Percentiles rank a stretch among this genome's conserved stretches.
These are phyloP conservation scores for Odontamblyopus rebecca DNA, from an alignment of 2,797 vertebrate species.

Conservation along the genomic window DNA sequence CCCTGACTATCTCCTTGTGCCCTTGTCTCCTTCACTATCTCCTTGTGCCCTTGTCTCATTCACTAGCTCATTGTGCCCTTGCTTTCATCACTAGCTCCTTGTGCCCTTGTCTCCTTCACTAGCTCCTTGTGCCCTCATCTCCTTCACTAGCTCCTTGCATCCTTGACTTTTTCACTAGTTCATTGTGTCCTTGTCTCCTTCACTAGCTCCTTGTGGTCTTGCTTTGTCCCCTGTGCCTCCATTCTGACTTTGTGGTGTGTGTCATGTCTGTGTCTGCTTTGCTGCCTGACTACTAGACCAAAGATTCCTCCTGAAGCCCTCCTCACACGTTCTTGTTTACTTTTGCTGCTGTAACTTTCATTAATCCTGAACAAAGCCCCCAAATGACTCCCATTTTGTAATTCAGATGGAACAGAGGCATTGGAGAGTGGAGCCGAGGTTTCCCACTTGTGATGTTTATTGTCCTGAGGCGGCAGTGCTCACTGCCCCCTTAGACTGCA, in stretches of 20 bases:
- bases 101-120: too few species aligned
- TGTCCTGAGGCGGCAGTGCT: conserved; percentile 15
- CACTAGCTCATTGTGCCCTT: too few species aligned
- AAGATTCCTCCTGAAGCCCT: conserved; percentile 7
- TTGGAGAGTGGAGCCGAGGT: neutral
- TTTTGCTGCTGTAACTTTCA: conserved; percentile 8
- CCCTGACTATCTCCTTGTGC: too few species aligned
- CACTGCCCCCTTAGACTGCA: neutral
- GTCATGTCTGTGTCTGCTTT: conserved; percentile 22
- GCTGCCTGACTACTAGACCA: conserved; percentile 28
- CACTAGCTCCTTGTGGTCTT: conserved; percentile 6
- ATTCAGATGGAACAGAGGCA: conserved; percentile 24
- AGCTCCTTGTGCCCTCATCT: too few species aligned
- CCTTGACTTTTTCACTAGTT: too few species aligned
- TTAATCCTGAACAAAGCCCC: conserved; percentile 29
- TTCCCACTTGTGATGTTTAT: conserved; percentile 23
- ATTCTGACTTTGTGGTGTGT: conserved; percentile 28
- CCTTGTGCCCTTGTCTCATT: too few species aligned
- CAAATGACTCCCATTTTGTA: conserved; percentile 35
- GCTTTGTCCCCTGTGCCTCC: conserved; percentile 3
- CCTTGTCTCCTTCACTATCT: too few species aligned
- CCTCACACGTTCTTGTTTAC: conserved; percentile 30
- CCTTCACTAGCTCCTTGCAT: too few species aligned
- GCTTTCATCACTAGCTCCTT: too few species aligned
- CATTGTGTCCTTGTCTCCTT: conserved; percentile 1